phyloP scores from a whole-genome alignment of 2,797 vertebrate species.

The Aulostomus chinensis region DNA sequence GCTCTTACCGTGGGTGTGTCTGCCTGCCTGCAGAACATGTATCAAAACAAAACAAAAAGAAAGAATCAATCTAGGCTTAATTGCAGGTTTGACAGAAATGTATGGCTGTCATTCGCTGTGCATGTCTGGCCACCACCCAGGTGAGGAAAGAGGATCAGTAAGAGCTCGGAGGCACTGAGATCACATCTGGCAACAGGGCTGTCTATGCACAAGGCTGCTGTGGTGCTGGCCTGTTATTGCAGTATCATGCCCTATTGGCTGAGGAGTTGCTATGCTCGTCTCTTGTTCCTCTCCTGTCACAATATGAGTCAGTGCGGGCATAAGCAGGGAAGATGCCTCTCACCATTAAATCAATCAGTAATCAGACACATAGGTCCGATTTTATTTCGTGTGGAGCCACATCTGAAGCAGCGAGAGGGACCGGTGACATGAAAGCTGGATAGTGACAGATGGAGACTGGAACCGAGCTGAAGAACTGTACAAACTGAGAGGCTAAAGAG shows the following conservation, averaged over 20 bases:
- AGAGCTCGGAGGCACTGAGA: slow-evolving; percentile 38
- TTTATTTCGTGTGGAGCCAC: slow-evolving; percentile 18
- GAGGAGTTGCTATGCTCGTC: slow-evolving; percentile 76
- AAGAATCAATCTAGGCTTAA: slow-evolving; percentile 38
- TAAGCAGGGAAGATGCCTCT: slow-evolving; percentile 46
- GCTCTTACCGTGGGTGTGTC: slow-evolving; percentile 27
- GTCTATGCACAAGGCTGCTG: slow-evolving; percentile 15
- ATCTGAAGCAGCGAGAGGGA: slow-evolving; percentile 20
- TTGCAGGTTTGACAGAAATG: slow-evolving; percentile 43
- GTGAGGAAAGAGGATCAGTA: slow-evolving; percentile 29
- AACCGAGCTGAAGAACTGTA: slow-evolving; percentile 42
- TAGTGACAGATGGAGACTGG: slow-evolving; percentile 51
- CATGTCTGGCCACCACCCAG: slow-evolving; percentile 32
- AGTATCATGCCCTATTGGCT: slow-evolving; percentile 73
- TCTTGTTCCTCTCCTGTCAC: slow-evolving; percentile 59
- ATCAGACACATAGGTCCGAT: slow-evolving; percentile 36
- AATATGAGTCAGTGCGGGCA: slow-evolving; percentile 54
- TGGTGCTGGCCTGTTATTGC: slow-evolving; percentile 54
- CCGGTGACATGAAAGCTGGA: slow-evolving; percentile 11
- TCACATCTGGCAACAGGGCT: slow-evolving; percentile 43
- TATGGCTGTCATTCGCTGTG: slow-evolving; percentile 24
- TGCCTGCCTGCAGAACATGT: slow-evolving; percentile 22
- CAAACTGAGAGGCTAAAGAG: slow-evolving; percentile 52
- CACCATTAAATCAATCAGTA: slow-evolving; percentile 51
- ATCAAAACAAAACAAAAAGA: slow-evolving; percentile 1